phyloP scores from a whole-genome alignment of 2,888 invertebrate species.

The Platycnemis pennipes region DNA sequence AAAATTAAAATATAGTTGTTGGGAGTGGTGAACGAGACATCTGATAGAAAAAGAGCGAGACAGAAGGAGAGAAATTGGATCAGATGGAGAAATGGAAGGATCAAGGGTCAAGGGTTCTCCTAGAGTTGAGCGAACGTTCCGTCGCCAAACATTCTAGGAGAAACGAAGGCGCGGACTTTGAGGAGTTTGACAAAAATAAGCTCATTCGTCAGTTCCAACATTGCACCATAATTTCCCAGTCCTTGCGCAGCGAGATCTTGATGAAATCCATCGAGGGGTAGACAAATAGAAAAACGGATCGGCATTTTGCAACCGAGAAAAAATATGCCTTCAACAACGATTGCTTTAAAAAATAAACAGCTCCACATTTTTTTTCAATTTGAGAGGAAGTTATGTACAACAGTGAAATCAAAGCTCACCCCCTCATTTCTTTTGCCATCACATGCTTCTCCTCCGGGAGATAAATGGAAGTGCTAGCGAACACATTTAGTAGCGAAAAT shows the following conservation, averaged over 20 bases:
- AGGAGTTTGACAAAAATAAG: neutral
- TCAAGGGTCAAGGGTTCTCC: neutral
- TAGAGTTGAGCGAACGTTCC: neutral
- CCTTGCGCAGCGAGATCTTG: neutral
- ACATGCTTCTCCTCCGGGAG: neutral
- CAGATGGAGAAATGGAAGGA: neutral
- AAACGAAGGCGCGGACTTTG: neutral
- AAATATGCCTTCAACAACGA: constrained; percentile 32
- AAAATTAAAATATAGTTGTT: constrained; percentile 30
- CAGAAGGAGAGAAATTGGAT: neutral
- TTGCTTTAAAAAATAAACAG: constrained; percentile 5
- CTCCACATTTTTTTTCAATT: neutral
- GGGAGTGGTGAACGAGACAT: neutral
- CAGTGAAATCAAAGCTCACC: constrained; percentile 3
- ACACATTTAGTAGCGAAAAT: constrained; percentile 23
- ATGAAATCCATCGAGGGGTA: neutral
- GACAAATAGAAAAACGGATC: constrained; percentile 11
- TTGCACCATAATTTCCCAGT: neutral
- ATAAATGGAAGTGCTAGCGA: constrained; percentile 11
- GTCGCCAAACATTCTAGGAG: neutral
- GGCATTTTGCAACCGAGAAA: constrained; percentile 22
- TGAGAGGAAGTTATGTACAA: constrained; percentile 11
- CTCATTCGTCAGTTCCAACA: constrained; percentile 14
- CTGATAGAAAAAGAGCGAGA: neutral
- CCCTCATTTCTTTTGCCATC: neutral